These are phyloP conservation scores for Panorpa germanica DNA, from an alignment of 2,888 invertebrate species.

Conservation along the genomic window DNA sequence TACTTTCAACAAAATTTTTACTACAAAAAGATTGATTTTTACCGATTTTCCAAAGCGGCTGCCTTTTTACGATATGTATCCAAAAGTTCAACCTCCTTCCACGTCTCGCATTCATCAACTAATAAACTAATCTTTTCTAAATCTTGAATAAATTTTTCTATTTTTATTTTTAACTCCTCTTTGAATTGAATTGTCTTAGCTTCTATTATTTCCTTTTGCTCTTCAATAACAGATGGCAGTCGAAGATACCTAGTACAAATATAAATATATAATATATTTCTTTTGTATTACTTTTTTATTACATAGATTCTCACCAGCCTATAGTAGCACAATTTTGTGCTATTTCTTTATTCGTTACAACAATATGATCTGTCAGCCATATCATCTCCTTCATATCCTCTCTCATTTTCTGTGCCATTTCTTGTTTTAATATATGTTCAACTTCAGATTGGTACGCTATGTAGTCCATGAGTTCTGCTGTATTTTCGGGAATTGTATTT, in stretches of 20 bases:
- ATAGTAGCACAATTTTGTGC: constrained; percentile 77
- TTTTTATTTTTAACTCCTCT: constrained; percentile 53
- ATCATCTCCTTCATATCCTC: constrained; percentile 49
- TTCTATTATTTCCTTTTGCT: constrained; percentile 60
- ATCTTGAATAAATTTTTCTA: constrained; percentile 67
- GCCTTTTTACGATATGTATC: constrained; percentile 69
- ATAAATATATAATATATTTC: too few species aligned
- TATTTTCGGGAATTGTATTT: constrained; percentile 60
- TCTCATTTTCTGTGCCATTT: constrained; percentile 59
- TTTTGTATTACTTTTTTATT: too few species aligned
- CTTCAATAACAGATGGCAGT: constrained; percentile 64
- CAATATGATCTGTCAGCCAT: constrained; percentile 68
- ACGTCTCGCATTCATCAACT: constrained; percentile 68
- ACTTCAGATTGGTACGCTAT: constrained; percentile 58
- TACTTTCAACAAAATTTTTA: constrained; percentile 8
- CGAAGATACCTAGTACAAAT: constrained; percentile 50
- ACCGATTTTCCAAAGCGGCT: constrained; percentile 50
- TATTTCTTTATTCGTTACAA: constrained; percentile 65
- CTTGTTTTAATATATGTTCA: constrained; percentile 43
- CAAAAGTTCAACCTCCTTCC: constrained; percentile 72
- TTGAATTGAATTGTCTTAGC: constrained; percentile 77
- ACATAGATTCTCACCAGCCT: too few species aligned
- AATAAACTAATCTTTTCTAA: constrained; percentile 60
- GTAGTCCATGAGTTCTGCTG: constrained; percentile 69
- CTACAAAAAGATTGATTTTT: constrained; percentile 13